These are phyloP conservation scores for Germaria angustata DNA, from an alignment of 2,888 invertebrate species.

Conservation along the genomic window DNA sequence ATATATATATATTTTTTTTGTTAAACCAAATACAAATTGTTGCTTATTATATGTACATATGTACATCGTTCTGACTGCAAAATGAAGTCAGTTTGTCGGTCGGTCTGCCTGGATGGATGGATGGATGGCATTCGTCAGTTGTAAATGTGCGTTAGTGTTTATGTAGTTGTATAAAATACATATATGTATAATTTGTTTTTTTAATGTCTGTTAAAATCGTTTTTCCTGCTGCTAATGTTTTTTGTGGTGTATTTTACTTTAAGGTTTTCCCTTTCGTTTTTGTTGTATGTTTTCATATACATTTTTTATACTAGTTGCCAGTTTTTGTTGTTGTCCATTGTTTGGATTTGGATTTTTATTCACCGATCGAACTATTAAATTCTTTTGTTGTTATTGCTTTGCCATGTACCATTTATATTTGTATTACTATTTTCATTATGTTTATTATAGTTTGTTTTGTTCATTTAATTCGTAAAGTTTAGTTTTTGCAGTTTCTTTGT, in stretches of 20 bases:
- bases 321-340: conserved; percentile 13
- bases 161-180: conserved; percentile 29
- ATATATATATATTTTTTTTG: too few relatives aligned
- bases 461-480: conserved; percentile 31
- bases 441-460: conserved; percentile 21
- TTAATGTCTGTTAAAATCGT: neutral
- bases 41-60: conserved; percentile 2
- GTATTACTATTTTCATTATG: neutral
- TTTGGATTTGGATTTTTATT: conserved; percentile 23
- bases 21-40: conserved; percentile 50
- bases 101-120: neutral
- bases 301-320: neutral
- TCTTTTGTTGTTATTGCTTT: conserved; percentile 22
- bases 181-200: conserved; percentile 45
- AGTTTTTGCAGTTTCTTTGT: conserved; percentile 39
- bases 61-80: conserved; percentile 25
- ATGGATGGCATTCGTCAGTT: conserved; percentile 8
- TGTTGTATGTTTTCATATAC: conserved; percentile 13
- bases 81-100: conserved; percentile 12
- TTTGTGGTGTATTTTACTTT: conserved; percentile 36
- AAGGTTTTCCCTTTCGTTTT: conserved; percentile 65
- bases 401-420: neutral
- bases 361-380: conserved; percentile 22
- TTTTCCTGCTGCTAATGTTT: neutral
- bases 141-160: conserved; percentile 32